Evolutionary conservation across 2,888 invertebrate genomes (phyloP).

Genomic region (Dicyrtomina minuta): DNA sequence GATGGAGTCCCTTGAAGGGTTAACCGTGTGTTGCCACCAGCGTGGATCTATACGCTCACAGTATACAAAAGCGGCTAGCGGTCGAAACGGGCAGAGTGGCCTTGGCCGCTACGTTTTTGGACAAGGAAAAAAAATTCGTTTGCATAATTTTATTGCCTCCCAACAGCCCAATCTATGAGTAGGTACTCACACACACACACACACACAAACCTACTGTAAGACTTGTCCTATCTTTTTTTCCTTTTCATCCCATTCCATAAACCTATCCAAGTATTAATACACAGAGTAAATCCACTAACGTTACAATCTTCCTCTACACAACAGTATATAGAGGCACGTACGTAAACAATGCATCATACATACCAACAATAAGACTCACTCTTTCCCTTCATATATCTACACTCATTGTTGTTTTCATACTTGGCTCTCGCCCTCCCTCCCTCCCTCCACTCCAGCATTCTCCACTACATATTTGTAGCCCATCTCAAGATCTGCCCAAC

Average conservation of each 20-base stretch:
- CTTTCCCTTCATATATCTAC: no score
- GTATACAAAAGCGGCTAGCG: slow-evolving; percentile 41
- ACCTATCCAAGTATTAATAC: neutral
- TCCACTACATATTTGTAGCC: no score
- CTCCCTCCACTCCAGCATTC: no score
- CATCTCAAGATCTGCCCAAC: no score
- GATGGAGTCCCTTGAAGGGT: slow-evolving; percentile 37
- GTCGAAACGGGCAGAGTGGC: slow-evolving; percentile 52
- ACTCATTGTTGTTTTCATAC: no score
- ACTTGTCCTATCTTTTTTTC: slow-evolving; percentile 4
- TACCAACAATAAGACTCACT: no score
- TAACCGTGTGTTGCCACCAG: slow-evolving; percentile 27
- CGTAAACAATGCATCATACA: neutral
- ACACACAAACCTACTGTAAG: neutral
- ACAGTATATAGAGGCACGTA: neutral
- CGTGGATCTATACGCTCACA: slow-evolving; percentile 22
- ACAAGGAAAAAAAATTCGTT: slow-evolving; percentile 52
- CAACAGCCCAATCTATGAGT: slow-evolving; percentile 30
- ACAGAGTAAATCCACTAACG: neutral
- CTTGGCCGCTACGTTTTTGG: slow-evolving; percentile 53
- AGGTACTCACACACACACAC: slow-evolving; percentile 19
- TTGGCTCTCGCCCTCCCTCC: no score
- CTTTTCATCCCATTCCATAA: neutral
- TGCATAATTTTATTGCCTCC: slow-evolving; percentile 53
- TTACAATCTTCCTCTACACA: neutral